phyloP scores from a whole-genome alignment of 2,797 vertebrate genomes.

The Pelobates cultripes region DNA sequence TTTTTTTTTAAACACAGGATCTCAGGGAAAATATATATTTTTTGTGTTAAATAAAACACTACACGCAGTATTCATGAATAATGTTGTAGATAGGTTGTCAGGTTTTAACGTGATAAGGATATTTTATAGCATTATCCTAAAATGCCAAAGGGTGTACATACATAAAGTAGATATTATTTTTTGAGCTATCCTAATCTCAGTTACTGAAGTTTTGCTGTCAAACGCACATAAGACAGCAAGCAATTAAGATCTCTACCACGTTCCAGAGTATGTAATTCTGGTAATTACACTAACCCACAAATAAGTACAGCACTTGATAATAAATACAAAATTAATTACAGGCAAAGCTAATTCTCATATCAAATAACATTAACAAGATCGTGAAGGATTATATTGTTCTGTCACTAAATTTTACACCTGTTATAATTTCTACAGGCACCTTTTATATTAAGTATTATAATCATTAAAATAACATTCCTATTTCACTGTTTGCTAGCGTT shows the following conservation, averaged over 20 bases:
- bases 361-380: neutral
- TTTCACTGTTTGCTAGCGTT: neutral
- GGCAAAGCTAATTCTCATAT: conserved; percentile 1
- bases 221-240: neutral
- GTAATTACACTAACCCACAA: conserved; percentile 1
- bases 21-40: neutral
- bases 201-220: conserved; percentile 1
- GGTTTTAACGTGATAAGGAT: neutral
- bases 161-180: neutral
- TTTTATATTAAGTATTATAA: neutral
- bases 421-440: neutral
- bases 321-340: neutral
- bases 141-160: neutral
- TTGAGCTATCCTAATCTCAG: neutral
- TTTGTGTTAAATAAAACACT: neutral
- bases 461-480: neutral
- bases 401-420: neutral
- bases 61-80: neutral
- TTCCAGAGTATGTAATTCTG: neutral
- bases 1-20: no score
- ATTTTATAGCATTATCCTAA: neutral
- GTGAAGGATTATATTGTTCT: neutral
- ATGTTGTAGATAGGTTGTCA: neutral
- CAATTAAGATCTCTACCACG: neutral
- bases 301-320: neutral